phyloP scores from a whole-genome alignment of 2,113 vertebrate species.

The Leiothrix lutea region DNA sequence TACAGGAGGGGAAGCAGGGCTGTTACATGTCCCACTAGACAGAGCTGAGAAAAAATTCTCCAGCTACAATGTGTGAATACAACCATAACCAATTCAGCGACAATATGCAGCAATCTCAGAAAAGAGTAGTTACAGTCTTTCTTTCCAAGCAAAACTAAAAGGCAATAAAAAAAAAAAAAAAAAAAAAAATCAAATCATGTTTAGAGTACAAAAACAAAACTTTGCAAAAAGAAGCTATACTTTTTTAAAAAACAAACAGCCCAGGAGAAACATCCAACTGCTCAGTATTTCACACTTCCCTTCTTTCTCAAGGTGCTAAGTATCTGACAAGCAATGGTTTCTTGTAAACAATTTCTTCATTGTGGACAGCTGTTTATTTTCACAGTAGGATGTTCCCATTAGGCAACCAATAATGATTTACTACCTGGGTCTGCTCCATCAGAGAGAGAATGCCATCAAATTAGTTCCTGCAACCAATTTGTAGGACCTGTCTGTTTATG shows the following conservation, averaged over 20 bases:
- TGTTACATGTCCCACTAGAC: not conserved
- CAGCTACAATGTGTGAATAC: not conserved
- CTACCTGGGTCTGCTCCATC: slow-evolving; percentile 11
- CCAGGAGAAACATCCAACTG: not conserved
- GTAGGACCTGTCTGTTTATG: not conserved
- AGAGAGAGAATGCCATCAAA: not conserved
- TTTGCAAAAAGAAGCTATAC: not conserved
- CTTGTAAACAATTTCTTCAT: slow-evolving; percentile 36
- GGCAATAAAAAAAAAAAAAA: not conserved
- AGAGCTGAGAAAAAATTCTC: not conserved
- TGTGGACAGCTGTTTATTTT: slow-evolving; percentile 57
- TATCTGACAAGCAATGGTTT: not conserved
- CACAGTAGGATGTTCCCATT: slow-evolving; percentile 30
- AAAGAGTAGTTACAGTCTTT: not conserved
- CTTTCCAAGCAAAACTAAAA: not conserved
- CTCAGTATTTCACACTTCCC: not conserved
- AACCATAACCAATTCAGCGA: not conserved
- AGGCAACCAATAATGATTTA: slow-evolving; percentile 35
- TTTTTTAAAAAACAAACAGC: not conserved
- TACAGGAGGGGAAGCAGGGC: not conserved
- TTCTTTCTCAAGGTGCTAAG: not conserved
- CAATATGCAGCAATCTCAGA: not conserved
- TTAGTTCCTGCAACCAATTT: not conserved
- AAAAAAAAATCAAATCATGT: not conserved
- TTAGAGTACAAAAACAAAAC: not conserved